Evolutionary conservation across 2,113 vertebrate genomes (phyloP).

Genomic region (Oxygymnocypris stewartii): DNA sequence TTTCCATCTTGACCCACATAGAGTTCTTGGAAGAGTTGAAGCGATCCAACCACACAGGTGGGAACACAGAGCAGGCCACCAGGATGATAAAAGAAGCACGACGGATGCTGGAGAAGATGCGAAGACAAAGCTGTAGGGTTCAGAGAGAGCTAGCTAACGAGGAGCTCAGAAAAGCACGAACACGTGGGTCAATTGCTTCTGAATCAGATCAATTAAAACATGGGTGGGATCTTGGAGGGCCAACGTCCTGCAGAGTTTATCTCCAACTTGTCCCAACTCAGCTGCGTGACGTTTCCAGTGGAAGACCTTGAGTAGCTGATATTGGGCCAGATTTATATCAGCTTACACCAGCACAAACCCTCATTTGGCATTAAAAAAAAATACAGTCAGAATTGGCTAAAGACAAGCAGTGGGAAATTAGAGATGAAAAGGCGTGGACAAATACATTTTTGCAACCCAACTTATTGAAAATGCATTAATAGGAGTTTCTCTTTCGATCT

Average conservation of each 20-base stretch:
- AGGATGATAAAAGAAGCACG: conserved; percentile 53
- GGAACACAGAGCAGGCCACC: conserved; percentile 11
- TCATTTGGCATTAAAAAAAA: too few species aligned
- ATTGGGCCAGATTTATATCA: too few species aligned
- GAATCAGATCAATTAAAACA: too few species aligned
- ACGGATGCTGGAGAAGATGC: conserved; percentile 56
- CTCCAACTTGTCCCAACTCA: neutral
- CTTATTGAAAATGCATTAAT: too few species aligned
- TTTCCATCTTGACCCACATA: conserved; percentile 20
- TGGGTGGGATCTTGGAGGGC: neutral
- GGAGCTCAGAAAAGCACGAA: conserved; percentile 48
- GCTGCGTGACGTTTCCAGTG: neutral
- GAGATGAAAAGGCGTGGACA: too few species aligned
- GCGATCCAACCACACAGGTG: conserved; percentile 26
- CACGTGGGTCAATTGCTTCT: conserved; percentile 49
- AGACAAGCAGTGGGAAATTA: too few species aligned
- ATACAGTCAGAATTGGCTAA: too few species aligned
- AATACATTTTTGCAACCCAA: too few species aligned
- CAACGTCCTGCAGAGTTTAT: neutral
- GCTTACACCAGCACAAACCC: too few species aligned
- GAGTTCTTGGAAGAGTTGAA: conserved; percentile 55
- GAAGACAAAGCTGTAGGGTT: conserved; percentile 49
- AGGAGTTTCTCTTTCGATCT: too few species aligned
- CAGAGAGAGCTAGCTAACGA: conserved; percentile 47
- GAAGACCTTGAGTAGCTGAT: neutral